Evolutionary conservation across 2,113 vertebrate species (phyloP), one percentile per base, ranked within the genome.

Genomic region (Indicator indicator): DNA sequence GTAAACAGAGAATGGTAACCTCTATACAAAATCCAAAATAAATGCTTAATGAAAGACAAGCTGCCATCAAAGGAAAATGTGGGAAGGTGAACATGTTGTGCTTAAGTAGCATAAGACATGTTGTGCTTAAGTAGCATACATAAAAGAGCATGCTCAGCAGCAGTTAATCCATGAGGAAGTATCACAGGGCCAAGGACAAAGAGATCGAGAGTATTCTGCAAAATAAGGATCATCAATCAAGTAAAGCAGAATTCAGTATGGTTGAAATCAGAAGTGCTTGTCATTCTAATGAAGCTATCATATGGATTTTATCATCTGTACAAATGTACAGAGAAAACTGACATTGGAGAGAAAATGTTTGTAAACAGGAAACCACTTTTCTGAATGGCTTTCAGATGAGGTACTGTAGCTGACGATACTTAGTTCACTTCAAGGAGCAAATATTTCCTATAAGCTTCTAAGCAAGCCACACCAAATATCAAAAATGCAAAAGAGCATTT

Each of bases 241-340:
- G 20, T 5, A 60, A 80, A 60, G 81, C 38, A 60, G 71, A 82
- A 88, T 10, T 62, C 56, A 50, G 52, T 5, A 50, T 2, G 9
- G 15, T n/a, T 38, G 9, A 63, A 63, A 86, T 33, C 67, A 79
- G 67, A 52, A 92, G 48, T 38, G 67, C n/a, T 40, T 83, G 50
- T n/a, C 82, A 91, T 85, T 77, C 84, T 64, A 71, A 85, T 40
- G 60, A 89, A 92, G 74, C 33, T 38, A 70, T 56, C 36, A 10
- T 26, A 62, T 7, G 20, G 27, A 32, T 52, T 80, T 85, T 3
- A 38, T 33, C 70, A 73, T 44, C 56, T 48, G 32, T 50, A n/a
- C 56, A 48, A 85, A 32, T 15, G 65, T 38, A 81, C 44, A 64
- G 14, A 70, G 63, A 70, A 92, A 83, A 81, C 9, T 20, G 52